phyloP scores from a whole-genome alignment of 2,888 invertebrate genomes.

The Gryllus longicercus region DNA sequence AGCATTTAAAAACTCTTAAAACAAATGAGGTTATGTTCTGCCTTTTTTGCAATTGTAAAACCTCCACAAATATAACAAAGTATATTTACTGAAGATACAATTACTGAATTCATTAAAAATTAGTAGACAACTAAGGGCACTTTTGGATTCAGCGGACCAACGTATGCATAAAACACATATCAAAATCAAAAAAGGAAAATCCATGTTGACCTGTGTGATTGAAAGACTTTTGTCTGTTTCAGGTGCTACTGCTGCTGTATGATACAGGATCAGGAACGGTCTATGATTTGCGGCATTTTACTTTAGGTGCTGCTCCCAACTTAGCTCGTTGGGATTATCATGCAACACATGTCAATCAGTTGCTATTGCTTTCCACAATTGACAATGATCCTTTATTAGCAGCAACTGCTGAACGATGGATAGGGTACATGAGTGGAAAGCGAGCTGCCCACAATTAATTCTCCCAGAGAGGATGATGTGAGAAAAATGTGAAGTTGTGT shows the following conservation, averaged over 20 bases:
- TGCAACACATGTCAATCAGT: conserved; percentile 94
- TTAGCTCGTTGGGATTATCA: conserved; percentile 99
- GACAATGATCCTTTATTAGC: conserved; percentile 77
- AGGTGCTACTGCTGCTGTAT: conserved; percentile 77
- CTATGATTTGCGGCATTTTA: conserved; percentile 93
- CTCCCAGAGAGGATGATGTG: not conserved
- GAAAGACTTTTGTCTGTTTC: conserved; percentile 20
- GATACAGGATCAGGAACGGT: conserved; percentile 89
- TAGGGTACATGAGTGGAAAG: conserved; percentile 93
- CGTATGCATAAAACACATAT: too few relatives aligned
- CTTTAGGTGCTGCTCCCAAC: conserved; percentile 84
- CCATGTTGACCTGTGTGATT: not conserved
- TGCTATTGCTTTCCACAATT: conserved; percentile 81
- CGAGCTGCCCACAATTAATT: conserved; percentile 85
- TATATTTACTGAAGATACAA: too few relatives aligned
- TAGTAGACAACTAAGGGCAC: too few relatives aligned
- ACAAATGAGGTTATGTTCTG: too few relatives aligned
- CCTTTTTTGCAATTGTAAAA: too few relatives aligned
- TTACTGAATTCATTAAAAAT: too few relatives aligned
- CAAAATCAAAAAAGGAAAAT: too few relatives aligned
- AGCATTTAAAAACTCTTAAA: too few relatives aligned
- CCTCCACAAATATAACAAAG: too few relatives aligned
- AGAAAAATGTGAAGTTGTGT: too few relatives aligned
- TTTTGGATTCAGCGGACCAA: too few relatives aligned
- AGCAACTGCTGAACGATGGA: conserved; percentile 87